phyloP scores from a whole-genome alignment of 2,113 vertebrate species.

The Argyrosomus japonicus region DNA sequence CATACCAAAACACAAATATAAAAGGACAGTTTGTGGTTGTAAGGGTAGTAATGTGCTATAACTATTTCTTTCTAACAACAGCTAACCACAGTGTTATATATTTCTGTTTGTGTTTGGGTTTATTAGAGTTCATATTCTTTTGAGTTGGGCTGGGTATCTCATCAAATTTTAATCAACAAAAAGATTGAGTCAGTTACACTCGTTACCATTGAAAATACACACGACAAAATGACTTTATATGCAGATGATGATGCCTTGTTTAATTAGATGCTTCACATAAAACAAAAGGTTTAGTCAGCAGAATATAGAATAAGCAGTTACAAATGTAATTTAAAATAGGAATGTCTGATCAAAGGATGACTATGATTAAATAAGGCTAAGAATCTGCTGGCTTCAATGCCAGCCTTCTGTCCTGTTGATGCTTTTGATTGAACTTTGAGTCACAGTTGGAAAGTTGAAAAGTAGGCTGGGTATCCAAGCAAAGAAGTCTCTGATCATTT shows the following conservation, averaged over 20 bases:
- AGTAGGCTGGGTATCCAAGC: too few relatives aligned
- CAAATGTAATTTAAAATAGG: too few relatives aligned
- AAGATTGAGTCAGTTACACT: too few relatives aligned
- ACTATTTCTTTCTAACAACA: not conserved
- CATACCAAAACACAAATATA: not conserved
- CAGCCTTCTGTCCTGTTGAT: not conserved
- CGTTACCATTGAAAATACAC: too few relatives aligned
- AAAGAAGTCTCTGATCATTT: not conserved
- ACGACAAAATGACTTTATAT: not conserved
- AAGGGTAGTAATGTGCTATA: not conserved
- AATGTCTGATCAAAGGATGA: too few relatives aligned
- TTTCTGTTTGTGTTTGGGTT: too few relatives aligned
- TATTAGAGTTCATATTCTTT: too few relatives aligned
- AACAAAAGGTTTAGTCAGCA: not conserved
- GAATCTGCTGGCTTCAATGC: not conserved
- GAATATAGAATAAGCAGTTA: not conserved
- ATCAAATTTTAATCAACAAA: too few relatives aligned
- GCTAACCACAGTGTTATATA: too few relatives aligned
- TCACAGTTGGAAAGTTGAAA: not conserved
- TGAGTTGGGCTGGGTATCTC: too few relatives aligned
- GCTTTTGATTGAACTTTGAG: not conserved
- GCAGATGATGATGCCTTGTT: not conserved
- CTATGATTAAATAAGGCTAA: not conserved
- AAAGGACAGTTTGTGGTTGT: not conserved
- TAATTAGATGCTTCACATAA: too few relatives aligned